These are phyloP conservation scores for Drosophila nebulosa DNA, from an alignment of 1,140 invertebrate genomes.

Conservation along the genomic window DNA sequence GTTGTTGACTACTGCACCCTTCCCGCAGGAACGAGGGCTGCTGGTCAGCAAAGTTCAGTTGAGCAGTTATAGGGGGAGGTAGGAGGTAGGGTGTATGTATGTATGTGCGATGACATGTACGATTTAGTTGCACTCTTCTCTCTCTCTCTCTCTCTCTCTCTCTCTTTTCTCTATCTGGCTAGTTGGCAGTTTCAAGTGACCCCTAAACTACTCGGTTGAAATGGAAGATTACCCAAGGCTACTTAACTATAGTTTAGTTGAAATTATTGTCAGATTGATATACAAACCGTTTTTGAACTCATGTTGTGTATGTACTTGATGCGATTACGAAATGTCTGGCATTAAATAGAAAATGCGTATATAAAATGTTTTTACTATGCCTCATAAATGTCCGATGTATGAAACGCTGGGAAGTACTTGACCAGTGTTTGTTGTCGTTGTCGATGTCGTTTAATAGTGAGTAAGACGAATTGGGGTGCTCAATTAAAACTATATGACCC, in stretches of 20 bases:
- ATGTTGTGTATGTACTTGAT: no score
- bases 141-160: no score
- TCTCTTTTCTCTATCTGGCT: neutral
- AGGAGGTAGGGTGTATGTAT: neutral
- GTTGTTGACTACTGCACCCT: slow-evolving; percentile 3
- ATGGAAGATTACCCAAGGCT: neutral
- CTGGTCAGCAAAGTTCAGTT: neutral
- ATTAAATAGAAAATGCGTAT: no score
- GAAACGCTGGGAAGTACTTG: no score
- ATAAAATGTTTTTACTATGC: no score
- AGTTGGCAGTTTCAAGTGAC: slow-evolving; percentile 46
- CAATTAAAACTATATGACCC: neutral
- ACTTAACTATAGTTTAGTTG: neutral
- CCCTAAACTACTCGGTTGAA: slow-evolving; percentile 2
- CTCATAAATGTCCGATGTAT: no score
- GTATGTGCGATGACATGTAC: slow-evolving; percentile 61
- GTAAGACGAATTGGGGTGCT: no score
- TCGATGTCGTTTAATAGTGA: no score
- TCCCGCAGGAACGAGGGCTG: neutral
- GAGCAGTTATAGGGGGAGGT: neutral
- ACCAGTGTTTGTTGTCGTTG: no score
- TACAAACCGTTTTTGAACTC: neutral
- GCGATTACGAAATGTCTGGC: no score
- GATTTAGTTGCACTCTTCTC: slow-evolving; percentile 62
- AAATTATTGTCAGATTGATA: neutral